Percentiles rank a stretch among this genome's conserved stretches.
Conservation (phyloP, 2,797 vertebrate genomes). For the Poeciliopsis presidionis region DNA sequence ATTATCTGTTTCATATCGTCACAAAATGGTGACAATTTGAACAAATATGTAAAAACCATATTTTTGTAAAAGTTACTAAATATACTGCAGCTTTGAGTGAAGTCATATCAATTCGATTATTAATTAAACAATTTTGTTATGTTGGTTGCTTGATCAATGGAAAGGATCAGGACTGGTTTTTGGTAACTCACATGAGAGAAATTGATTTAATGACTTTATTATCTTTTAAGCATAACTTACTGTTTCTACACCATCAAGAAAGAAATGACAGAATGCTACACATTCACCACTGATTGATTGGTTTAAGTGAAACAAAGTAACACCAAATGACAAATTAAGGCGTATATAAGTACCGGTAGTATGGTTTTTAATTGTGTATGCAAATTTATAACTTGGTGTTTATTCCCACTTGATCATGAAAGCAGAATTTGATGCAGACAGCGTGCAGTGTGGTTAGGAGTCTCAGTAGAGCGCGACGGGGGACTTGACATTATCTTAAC, state of each 20-base stretch:
- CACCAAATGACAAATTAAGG: neutral
- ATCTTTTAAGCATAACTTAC: neutral
- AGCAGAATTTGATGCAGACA: conserved; percentile 8
- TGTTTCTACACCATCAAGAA: neutral
- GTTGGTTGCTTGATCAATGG: neutral
- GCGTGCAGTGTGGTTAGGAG: neutral
- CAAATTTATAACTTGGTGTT: neutral
- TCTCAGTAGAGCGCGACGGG: neutral
- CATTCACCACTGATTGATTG: neutral
- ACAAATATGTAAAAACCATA: too few species aligned
- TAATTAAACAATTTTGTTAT: neutral
- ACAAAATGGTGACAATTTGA: too few species aligned
- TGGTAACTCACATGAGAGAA: neutral
- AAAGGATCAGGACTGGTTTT: neutral
- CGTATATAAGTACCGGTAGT: too few species aligned
- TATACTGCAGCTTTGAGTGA: neutral
- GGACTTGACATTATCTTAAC: conserved; percentile 32
- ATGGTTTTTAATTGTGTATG: neutral
- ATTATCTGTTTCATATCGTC: too few species aligned
- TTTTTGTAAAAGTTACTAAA: neutral
- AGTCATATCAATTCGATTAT: neutral
- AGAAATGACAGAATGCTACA: neutral
- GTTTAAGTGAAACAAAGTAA: neutral
- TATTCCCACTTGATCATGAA: neutral
- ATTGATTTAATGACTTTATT: neutral